These are phyloP conservation scores for Dreissena polymorpha DNA, from an alignment of 1,140 invertebrate species.

Conservation along the genomic window DNA sequence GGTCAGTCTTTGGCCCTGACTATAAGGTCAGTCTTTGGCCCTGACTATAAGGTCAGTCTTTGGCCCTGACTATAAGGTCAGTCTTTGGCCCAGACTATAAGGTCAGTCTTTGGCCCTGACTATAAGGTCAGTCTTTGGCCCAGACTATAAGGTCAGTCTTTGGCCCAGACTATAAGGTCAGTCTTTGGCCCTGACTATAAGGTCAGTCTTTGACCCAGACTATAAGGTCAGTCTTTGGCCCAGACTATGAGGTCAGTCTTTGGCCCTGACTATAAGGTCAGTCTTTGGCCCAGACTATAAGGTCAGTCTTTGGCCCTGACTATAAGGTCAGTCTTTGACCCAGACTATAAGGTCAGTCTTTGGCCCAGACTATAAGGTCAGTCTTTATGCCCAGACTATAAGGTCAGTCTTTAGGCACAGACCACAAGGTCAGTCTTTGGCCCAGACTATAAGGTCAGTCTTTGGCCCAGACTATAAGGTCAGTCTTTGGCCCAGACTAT, in stretches of 20 bases:
- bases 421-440: too few relatives aligned
- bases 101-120: too few relatives aligned
- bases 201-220: too few relatives aligned
- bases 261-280: too few relatives aligned
- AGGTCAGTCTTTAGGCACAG: constrained; percentile 85
- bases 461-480: constrained; percentile 99
- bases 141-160: too few relatives aligned
- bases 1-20: constrained; percentile 83
- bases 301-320: constrained; percentile 83
- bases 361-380: too few relatives aligned
- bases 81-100: constrained; percentile 99
- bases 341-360: constrained; percentile 96
- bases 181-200: too few relatives aligned
- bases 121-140: too few relatives aligned
- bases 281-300: constrained; percentile 99
- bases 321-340: constrained; percentile 88
- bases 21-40: constrained; percentile 88
- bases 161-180: constrained; percentile 99
- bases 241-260: constrained; percentile 96
- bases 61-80: too few relatives aligned
- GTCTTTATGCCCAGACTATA: constrained; percentile 99
- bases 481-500: constrained; percentile 61
- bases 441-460: too few relatives aligned
- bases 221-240: constrained; percentile 88
- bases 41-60: constrained; percentile 96